Base-by-base conservation (phyloP, 2,797 vertebrate genomes). In the Scomberomorus guttatus region DNA sequence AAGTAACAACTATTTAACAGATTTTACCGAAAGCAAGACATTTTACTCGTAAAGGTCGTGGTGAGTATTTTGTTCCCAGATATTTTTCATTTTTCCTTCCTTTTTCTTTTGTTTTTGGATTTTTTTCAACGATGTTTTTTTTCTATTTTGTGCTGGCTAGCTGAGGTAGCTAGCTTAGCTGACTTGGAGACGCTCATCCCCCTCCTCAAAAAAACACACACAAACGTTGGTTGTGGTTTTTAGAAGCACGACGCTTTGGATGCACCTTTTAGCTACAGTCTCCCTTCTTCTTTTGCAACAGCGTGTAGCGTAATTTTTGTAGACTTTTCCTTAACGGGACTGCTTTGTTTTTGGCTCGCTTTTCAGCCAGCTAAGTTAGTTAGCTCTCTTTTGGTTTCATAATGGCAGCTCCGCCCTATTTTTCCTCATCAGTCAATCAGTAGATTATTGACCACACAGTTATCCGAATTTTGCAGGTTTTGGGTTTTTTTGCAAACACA, bases 11-110 rank as follows among this genome's bases (percentile, higher is more conserved):
- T 50, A 50, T 90, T 89, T 90, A 68, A 92, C 63, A 56, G 82
- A 90, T 92, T 94, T 95, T 93, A 91, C 89, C 72, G 78, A 93
- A 93, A 90, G 83, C 92, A 91, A 92, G 92, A 63, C 91, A 89
- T 95, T 96, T 96, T 96, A 91, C 92, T 91, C 93, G 92, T 94
- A 93, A 88, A 93, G 84, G 90, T 94, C 93, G 93, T 90, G 95
- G 95, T 96, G 95, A 96, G 95, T 96, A 95, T 91, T 95, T 95
- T 94, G 92, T 91, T 82, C 88, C 89, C 89, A 93, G 91, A 89
- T 89, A 92, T 91, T 93, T 95, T 94, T 92, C 56, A 64, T 93
- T 95, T 92, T 91, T 86, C 71, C 82, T 90, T 89, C 80, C 84
- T 93, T 92, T 94, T 91, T 88, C 75, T 90, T 89, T 93, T 87